Evolutionary conservation across 2,888 invertebrate genomes (phyloP).

Genomic region (Callinectes sapidus): DNA sequence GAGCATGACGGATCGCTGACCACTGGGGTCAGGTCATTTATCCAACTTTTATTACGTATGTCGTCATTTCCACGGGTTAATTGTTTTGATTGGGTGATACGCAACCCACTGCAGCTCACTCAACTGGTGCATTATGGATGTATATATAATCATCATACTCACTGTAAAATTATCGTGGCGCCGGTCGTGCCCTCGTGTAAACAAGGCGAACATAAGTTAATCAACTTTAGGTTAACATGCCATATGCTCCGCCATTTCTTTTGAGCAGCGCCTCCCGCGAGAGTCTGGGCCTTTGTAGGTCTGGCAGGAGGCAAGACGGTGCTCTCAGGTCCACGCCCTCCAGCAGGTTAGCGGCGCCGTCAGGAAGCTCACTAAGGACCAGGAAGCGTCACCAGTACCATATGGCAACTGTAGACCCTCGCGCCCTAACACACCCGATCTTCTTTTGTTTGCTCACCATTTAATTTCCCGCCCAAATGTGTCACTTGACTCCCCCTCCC

Average conservation of each 20-base stretch:
- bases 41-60: slow-evolving; percentile 54
- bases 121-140: slow-evolving; percentile 6
- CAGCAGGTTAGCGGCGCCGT: not conserved
- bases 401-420: slow-evolving; percentile 48
- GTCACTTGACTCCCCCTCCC: slow-evolving; percentile 62
- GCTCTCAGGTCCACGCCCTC: not conserved
- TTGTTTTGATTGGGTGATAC: slow-evolving; percentile 56
- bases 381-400: slow-evolving; percentile 28
- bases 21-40: slow-evolving; percentile 45
- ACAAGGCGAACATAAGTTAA: slow-evolving; percentile 54
- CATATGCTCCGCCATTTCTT: slow-evolving; percentile 14
- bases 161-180: slow-evolving; percentile 28
- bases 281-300: not conserved
- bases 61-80: slow-evolving; percentile 59
- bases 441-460: slow-evolving; percentile 69
- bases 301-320: not conserved
- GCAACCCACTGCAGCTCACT: slow-evolving; percentile 37
- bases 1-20: slow-evolving; percentile 64
- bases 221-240: slow-evolving; percentile 49
- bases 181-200: slow-evolving; percentile 41
- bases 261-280: not conserved
- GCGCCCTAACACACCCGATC: slow-evolving; percentile 50
- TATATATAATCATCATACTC: not conserved
- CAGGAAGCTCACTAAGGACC: not conserved
- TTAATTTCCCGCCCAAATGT: slow-evolving; percentile 71